Conservation (phyloP, 2,888 invertebrate species). For the Sphinx pinastri region DNA sequence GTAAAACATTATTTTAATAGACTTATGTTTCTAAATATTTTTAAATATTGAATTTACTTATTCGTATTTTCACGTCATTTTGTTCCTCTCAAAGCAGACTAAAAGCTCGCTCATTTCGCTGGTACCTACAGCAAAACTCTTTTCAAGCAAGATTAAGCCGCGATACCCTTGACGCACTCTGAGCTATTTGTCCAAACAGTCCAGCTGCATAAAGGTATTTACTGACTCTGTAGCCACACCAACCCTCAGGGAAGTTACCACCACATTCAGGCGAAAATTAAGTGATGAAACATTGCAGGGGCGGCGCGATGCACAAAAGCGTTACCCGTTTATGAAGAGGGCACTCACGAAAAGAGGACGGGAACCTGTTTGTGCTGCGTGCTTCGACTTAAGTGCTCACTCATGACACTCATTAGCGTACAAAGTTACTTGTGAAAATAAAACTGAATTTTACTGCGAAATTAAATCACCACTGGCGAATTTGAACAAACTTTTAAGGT, state of each 20-base stretch:
- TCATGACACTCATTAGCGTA: constrained; percentile 40
- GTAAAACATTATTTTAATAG: no score
- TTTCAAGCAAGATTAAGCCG: background rate
- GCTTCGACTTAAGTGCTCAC: constrained; percentile 33
- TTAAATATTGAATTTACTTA: no score
- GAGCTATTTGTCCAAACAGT: constrained; percentile 9
- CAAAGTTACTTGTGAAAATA: constrained; percentile 9
- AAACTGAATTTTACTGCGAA: background rate
- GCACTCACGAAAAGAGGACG: constrained; percentile 46
- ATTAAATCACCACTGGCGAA: background rate
- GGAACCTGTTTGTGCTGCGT: constrained; percentile 53
- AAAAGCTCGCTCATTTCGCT: background rate
- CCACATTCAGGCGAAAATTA: constrained; percentile 43
- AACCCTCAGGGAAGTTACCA: background rate
- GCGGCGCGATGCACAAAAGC: constrained; percentile 44
- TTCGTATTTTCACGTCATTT: no score
- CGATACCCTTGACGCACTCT: background rate
- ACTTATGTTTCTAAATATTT: no score
- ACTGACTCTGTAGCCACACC: background rate
- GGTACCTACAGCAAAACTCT: background rate
- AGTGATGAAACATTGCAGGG: constrained; percentile 54
- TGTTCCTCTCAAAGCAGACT: background rate
- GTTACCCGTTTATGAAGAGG: constrained; percentile 57
- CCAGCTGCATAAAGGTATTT: constrained; percentile 5
- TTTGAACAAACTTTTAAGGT: background rate